A percentile compares a stretch with the other conserved stretches of the same genome.
These are phyloP conservation scores for Lepus oiostolus DNA, from an alignment of 2,797 vertebrate species.

Conservation along the genomic window DNA sequence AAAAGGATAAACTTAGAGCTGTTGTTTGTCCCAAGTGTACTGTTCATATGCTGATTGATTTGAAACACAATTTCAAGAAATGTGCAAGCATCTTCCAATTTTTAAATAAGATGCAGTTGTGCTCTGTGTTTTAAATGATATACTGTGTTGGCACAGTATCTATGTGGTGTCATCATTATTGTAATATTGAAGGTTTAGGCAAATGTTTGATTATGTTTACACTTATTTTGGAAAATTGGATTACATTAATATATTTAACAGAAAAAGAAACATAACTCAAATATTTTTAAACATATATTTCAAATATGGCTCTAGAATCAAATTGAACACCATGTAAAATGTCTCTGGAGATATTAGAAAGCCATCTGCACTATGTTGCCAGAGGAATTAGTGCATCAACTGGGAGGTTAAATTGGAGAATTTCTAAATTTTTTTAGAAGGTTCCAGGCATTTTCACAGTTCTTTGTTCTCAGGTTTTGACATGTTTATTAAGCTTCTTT, in stretches of 20 bases:
- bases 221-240: conserved; percentile 75
- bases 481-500: not conserved
- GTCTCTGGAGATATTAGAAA: conserved; percentile 38
- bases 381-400: conserved; percentile 38
- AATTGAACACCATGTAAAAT: conserved; percentile 43
- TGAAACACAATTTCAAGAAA: conserved; percentile 69
- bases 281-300: conserved; percentile 19
- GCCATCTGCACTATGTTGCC: conserved; percentile 8
- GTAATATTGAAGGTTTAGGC: conserved; percentile 59
- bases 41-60: conserved; percentile 71
- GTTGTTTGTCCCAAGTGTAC: conserved; percentile 54
- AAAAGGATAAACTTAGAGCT: conserved; percentile 15
- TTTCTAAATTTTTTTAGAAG: conserved; percentile 47
- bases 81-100: conserved; percentile 76
- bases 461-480: conserved; percentile 7
- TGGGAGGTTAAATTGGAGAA: not conserved
- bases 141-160: conserved; percentile 67
- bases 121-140: conserved; percentile 70
- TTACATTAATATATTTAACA: conserved; percentile 71
- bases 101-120: conserved; percentile 79
- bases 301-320: conserved; percentile 55
- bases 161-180: conserved; percentile 73
- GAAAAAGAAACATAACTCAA: conserved; percentile 49
- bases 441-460: conserved; percentile 2
- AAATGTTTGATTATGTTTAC: conserved; percentile 76